Evolutionary conservation across 2,797 vertebrate genomes (phyloP).

Genomic region (Microctenopoma stevenorrisi): DNA sequence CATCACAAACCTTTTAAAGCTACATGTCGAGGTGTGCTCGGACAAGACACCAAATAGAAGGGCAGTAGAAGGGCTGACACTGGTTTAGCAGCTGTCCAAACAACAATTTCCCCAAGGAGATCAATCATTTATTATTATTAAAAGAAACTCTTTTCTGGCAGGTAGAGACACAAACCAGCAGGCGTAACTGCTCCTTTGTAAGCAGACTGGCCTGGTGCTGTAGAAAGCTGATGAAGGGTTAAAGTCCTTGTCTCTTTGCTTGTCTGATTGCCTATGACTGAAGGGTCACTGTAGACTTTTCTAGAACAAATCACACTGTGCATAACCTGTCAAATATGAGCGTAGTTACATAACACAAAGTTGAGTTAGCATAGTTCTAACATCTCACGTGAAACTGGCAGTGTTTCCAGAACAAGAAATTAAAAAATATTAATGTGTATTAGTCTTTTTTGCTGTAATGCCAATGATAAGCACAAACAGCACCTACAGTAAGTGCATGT

Average conservation of each 20-base stretch:
- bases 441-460: too few species aligned
- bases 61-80: too few species aligned
- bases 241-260: conserved; percentile 64
- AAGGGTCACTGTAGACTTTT: conserved; percentile 11
- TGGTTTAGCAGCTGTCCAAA: too few species aligned
- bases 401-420: too few species aligned
- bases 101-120: too few species aligned
- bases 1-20: neutral
- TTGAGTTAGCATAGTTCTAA: neutral
- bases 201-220: neutral
- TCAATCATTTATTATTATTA: neutral
- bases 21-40: too few species aligned
- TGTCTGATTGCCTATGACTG: neutral
- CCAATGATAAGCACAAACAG: too few species aligned
- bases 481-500: too few species aligned
- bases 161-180: neutral
- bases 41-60: too few species aligned
- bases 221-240: conserved; percentile 37
- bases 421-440: too few species aligned
- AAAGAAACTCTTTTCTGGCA: neutral
- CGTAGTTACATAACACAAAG: neutral
- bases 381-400: neutral
- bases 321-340: neutral
- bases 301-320: conserved; percentile 25
- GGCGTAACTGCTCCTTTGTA: conserved; percentile 3